Evolutionary conservation across 2,797 vertebrate species (phyloP), one percentile per base, ranked within the genome.

Genomic region (Neoniphon sammara): DNA sequence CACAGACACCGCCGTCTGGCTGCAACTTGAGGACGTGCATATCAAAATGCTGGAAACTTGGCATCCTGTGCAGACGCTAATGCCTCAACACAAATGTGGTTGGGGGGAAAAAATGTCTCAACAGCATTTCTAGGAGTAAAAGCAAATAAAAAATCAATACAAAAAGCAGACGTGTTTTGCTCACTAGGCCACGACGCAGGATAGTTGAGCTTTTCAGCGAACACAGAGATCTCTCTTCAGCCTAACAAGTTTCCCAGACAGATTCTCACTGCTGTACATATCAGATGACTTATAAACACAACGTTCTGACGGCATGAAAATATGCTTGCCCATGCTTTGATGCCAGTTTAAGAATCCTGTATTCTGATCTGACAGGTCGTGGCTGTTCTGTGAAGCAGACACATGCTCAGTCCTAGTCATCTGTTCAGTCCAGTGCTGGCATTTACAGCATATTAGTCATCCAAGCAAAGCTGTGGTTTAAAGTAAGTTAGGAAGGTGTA

Each of bases 1-100:
- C 39, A 44, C 14, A 44, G n/a, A 80, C n/a, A 77, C 53, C 74
- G 21, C 72, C 80, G 78, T 52, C 75, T 76, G 64, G 63, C 71
- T 77, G 34, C 34, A 53, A 20, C 44, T 50, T 57, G 31, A 64
- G 42, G 70, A 78, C 6, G 10, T 39, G 36, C 55, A 57, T 46
- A 46, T 75, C 30, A 78, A 31, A 62, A 21, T 49, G 18, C 57
- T 75, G 70, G 82, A 83, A 83, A 85, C 42, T 39, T 78, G 78
- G 56, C 74, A 69, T 25, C 10, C 7, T 42, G 20, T 2, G 5
- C 23, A 61, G 69, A 74, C 30, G 62, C 76, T 74, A 69, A 44
- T 44, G 42, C 78, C 73, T 70, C 60, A 63, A 21, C 59, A 72
- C 64, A 73, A 65, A 67, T 17, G 56, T 25, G 65, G 62, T 54